These are phyloP conservation scores for Drosophila pegasa DNA, from an alignment of 2,888 invertebrate species.

Conservation along the genomic window DNA sequence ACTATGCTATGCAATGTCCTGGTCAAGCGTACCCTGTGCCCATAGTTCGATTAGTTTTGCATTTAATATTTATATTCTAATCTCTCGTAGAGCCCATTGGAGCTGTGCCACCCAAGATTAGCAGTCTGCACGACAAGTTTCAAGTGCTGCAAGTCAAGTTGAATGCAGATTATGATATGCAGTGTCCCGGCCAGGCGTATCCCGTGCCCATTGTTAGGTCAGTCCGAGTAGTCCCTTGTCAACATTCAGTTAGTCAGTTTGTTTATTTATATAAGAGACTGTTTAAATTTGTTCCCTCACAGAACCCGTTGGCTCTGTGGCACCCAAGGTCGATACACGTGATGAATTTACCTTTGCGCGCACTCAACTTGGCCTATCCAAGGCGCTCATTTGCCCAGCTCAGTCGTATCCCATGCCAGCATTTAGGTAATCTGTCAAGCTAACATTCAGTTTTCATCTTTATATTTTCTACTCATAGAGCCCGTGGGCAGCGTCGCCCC, in stretches of 20 bases:
- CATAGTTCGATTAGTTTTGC: slow-evolving; percentile 86
- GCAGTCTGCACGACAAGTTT: slow-evolving; percentile 85
- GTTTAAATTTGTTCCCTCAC: neutral
- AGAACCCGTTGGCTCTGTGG: slow-evolving; percentile 86
- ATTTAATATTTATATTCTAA: neutral
- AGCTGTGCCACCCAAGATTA: slow-evolving; percentile 87
- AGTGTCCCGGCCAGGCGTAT: slow-evolving; percentile 91
- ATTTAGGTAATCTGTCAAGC: slow-evolving; percentile 80
- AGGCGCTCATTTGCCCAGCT: slow-evolving; percentile 90
- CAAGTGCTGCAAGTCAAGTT: slow-evolving; percentile 85
- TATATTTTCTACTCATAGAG: slow-evolving; percentile 73
- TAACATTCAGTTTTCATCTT: slow-evolving; percentile 28
- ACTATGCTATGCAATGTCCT: slow-evolving; percentile 89
- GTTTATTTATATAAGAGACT: neutral
- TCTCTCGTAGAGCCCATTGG: slow-evolving; percentile 84
- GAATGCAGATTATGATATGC: slow-evolving; percentile 87
- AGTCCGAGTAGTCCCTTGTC: slow-evolving; percentile 9
- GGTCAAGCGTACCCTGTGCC: slow-evolving; percentile 92
- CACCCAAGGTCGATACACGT: slow-evolving; percentile 89
- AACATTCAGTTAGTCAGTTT: slow-evolving; percentile 48
- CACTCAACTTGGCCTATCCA: slow-evolving; percentile 74
- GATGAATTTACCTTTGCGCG: slow-evolving; percentile 86
- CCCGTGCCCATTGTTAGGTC: slow-evolving; percentile 87
- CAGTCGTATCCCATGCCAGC: slow-evolving; percentile 85
- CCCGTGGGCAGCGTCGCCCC: slow-evolving; percentile 86